Evolutionary conservation across 2,113 vertebrate species (phyloP), one percentile per base, ranked within the genome.

Genomic region (Okapia johnstoni): DNA sequence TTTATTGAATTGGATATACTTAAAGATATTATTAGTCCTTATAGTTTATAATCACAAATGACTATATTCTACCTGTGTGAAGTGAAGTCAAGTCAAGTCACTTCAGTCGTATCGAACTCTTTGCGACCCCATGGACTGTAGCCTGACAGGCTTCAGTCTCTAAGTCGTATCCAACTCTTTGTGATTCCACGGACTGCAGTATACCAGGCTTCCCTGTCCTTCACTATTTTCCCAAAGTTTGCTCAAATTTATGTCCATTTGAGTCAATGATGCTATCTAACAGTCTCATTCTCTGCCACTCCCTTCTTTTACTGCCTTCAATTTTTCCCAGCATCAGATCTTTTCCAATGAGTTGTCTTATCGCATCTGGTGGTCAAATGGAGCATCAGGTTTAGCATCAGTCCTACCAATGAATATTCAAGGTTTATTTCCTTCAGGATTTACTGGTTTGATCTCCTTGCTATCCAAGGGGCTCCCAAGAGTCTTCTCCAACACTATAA

Each of bases 41-140:
- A 11, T 21, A 21, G 63, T 10, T 23, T 46, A 81, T 6, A 61
- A 30, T 36, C 7, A 54, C 5, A 48, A 48, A 21, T 54, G 17
- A 66, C 57, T 70, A 70, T 7, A 70, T 26, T 21, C 14, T 76
- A 43, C 13, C 25, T 83, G 25, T 21, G n/a, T 36, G 63, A 70
- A 46, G 46, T 46, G 46, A 46, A 70, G n/a, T 70, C 9, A 70
- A 70, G n/a, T 36, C n/a, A 70, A 70, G n/a, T 23, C 4, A 70
- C 9, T 70, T 70, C n/a, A 36, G 8, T 70, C 0, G 0, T 36
- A 17, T 70, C 9, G n/a, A 36, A 70, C 63, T 70, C 4, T 70
- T 12, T 36, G n/a, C 36, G 19, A 70, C 63, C 17, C 2, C 63
- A 12, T 21, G 17, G 63, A 70, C 33, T 36, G 9, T 19, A 70